Evolutionary conservation across 2,888 invertebrate genomes (phyloP).

Genomic region (Troides helena): DNA sequence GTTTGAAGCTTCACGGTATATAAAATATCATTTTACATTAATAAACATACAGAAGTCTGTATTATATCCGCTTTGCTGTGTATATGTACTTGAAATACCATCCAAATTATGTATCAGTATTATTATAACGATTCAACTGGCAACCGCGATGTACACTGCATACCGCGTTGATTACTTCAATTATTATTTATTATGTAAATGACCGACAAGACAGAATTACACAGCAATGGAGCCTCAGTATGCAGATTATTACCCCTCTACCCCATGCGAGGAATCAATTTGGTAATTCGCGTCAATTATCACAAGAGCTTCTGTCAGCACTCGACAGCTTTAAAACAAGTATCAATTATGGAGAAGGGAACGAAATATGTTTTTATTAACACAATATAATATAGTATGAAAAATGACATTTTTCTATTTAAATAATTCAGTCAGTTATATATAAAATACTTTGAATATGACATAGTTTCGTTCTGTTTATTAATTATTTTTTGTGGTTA

Average conservation of each 20-base stretch:
- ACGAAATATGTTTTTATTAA: background rate
- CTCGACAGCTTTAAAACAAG: conserved; percentile 6
- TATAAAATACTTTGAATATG: too few relatives aligned
- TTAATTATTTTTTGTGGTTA: too few relatives aligned
- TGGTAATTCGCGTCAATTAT: conserved; percentile 21
- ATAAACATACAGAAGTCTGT: too few relatives aligned
- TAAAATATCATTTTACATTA: too few relatives aligned
- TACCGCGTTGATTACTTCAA: conserved; percentile 24
- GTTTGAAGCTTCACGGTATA: too few relatives aligned
- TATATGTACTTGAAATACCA: background rate
- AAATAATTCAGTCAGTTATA: too few relatives aligned
- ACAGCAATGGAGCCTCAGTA: conserved; percentile 10
- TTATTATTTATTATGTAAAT: conserved; percentile 29
- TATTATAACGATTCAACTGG: conserved; percentile 9
- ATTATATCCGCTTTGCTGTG: too few relatives aligned
- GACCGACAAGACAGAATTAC: conserved; percentile 4
- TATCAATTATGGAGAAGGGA: background rate
- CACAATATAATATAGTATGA: too few relatives aligned
- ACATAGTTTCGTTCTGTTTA: too few relatives aligned
- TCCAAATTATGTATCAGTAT: conserved; percentile 5
- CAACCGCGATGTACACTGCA: conserved; percentile 12
- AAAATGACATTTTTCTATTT: too few relatives aligned
- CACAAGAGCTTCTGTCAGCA: conserved; percentile 10
- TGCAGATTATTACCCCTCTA: conserved; percentile 8
- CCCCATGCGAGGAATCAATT: conserved; percentile 23